Conservation (phyloP, 2,888 invertebrate genomes). For the Antitype chi region DNA sequence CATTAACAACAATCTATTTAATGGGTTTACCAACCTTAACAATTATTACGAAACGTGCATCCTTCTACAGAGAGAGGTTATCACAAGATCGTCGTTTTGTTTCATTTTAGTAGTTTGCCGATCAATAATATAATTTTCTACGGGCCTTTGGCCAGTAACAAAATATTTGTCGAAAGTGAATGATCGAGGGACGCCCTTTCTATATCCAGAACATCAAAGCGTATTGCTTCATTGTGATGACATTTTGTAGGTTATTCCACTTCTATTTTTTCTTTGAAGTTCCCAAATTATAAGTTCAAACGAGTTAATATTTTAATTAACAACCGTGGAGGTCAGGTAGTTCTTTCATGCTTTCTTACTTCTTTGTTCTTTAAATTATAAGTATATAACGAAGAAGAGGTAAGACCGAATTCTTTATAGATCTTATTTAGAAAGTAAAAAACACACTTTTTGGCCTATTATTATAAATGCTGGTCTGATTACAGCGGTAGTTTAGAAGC, state of each 20-base stretch:
- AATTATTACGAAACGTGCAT: conserved; percentile 15
- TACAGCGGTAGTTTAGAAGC: background rate
- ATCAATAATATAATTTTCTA: conserved; percentile 16
- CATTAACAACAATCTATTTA: conserved; percentile 39
- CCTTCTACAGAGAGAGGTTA: background rate
- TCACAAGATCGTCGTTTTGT: conserved; percentile 9
- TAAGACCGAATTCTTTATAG: background rate
- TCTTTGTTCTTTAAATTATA: background rate
- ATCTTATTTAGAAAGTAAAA: background rate
- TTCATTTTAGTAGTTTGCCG: conserved; percentile 12
- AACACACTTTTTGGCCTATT: background rate
- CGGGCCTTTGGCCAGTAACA: background rate
- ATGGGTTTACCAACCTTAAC: conserved; percentile 34
- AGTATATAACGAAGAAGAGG: background rate
- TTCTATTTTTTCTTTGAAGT: conserved; percentile 9
- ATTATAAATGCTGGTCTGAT: background rate
- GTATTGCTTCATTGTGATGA: background rate
- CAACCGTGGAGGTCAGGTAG: background rate
- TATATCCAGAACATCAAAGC: conserved; percentile 10
- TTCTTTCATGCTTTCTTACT: background rate
- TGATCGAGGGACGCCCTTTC: conserved; percentile 17
- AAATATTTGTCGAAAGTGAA: conserved; percentile 30
- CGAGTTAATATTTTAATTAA: conserved; percentile 6
- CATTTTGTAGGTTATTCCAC: conserved; percentile 19
- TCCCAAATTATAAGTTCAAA: conserved; percentile 20